Evolutionary conservation across 1,140 invertebrate genomes (phyloP), one percentile per base, ranked within the genome.

Genomic region (Rhagoletis zephyria): DNA sequence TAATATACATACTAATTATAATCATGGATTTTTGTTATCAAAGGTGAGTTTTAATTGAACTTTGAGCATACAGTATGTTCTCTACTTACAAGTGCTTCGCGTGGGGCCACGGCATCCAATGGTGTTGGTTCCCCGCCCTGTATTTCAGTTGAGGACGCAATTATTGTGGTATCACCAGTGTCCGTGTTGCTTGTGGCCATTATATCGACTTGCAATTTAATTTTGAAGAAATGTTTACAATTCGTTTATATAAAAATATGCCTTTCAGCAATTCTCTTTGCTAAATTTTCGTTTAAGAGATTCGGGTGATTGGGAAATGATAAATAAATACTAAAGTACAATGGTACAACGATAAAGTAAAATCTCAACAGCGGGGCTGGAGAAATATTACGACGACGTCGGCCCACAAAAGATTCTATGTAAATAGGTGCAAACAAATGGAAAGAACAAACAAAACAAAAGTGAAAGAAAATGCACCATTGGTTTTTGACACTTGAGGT

Each of bases 131-230:
- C 74, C 87, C 89, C 85, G 89, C 87, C 19, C 88, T 88, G 19
- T 89, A 88, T 81, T 56, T 56, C 87, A 0, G 90, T 88, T 61
- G 88, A 90, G 4, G 91, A 87, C 5, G 74, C 74, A 88, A 90
- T 85, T 16, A 91, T 87, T 67, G 89, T 90, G 74, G 92, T 93
- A 86, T 93, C 92, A 2, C 92, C 92, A 19, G 92, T 93, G 88
- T 93, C 92, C 40, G 92, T 93, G 70, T 93, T 92, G 65, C 88
- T 91, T 63, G 90, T 88, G 91, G 93, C 92, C 85, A 87, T 90
- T 48, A 93, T 91, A 85, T 91, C 88, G 30, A 93, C 89, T 87
- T 88, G 89, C 88, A 93, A 85, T 88, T 90, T 89, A 93, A 93
- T 93, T 90, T 92, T 93, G 85, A 81, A 56, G 5, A 81, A 56